Evolutionary conservation across 1,140 invertebrate genomes (phyloP), one percentile per base, ranked within the genome.

Genomic region (Anthonomus grandis): DNA sequence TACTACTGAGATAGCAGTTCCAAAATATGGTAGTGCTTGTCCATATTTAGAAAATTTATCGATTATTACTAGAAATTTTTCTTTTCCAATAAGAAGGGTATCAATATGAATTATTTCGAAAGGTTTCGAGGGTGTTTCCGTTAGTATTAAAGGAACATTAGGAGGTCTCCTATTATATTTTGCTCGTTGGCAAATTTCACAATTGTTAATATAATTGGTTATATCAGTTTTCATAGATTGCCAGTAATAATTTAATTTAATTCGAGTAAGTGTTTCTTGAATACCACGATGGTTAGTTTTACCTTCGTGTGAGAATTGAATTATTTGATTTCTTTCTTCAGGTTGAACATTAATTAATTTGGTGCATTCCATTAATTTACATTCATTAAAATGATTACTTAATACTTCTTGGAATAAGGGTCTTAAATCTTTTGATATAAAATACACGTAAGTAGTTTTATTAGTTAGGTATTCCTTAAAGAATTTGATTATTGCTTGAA

Each of bases 221-320:
- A 59, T 41, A 15, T 50, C 13, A 34, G 22, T 41, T 48, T 49
- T 60, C 31, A 56, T n/a, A 12, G 24, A 38, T 44, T 44, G 31
- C 36, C 36, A 57, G 15, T 50, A 54, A 52, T 53, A 59, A 15
- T 47, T 55, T 47, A 10, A 3, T 54, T 50, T 59, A 44, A 59
- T 27, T 38, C 13, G 19, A 42, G 54, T 48, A 9, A 23, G 22
- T 4, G 50, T 59, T 49, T 59, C 57, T 5, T 59, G 22, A 17
- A 59, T 54, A 17, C 55, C 60, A 13, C 45, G n/a, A 54, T 62
- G 60, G 25, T 54, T 62, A 19, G 41, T 47, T 54, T 59, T 58
- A 39, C 23, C 59, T 27, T 60, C 48, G 13, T 23, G 45, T 12
- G n/a, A n/a, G 31, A 27, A 27, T 31, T 47, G 25, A 10, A 47